Evolutionary conservation across 2,113 vertebrate species (phyloP).

Genomic region (Leptosomus discolor): DNA sequence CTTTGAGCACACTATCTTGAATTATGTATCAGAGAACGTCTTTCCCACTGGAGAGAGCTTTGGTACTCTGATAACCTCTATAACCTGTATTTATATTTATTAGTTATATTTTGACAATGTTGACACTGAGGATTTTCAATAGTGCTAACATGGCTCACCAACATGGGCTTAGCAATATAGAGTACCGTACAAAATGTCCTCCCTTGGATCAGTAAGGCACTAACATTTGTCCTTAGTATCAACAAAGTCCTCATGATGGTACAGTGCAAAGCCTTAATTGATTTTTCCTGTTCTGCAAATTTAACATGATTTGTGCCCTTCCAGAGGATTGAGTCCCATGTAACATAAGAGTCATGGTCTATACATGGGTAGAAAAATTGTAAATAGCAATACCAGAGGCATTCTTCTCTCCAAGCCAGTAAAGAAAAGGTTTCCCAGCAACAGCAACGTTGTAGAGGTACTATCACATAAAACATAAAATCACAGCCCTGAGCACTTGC

Average conservation of each 20-base stretch:
- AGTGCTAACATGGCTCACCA: background rate
- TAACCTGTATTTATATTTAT: background rate
- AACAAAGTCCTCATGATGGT: background rate
- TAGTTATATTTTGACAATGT: background rate
- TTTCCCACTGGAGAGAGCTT: background rate
- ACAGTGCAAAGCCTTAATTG: background rate
- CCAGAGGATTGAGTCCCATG: background rate
- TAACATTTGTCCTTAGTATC: background rate
- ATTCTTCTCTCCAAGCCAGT: background rate
- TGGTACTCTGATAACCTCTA: background rate
- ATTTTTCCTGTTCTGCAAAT: background rate
- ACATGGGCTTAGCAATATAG: background rate
- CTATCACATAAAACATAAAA: conserved; percentile 29
- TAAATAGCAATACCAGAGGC: background rate
- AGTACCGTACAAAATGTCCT: background rate
- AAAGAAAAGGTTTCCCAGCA: conserved; percentile 31
- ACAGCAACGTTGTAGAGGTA: background rate
- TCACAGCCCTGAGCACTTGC: conserved; percentile 22
- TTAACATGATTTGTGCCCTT: background rate
- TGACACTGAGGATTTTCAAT: background rate
- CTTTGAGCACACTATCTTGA: background rate
- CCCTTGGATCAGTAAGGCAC: background rate
- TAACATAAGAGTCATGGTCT: background rate
- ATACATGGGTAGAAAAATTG: background rate
- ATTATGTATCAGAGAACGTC: background rate